phyloP scores from a whole-genome alignment of 1,140 invertebrate species.

The Pissodes strobi region DNA sequence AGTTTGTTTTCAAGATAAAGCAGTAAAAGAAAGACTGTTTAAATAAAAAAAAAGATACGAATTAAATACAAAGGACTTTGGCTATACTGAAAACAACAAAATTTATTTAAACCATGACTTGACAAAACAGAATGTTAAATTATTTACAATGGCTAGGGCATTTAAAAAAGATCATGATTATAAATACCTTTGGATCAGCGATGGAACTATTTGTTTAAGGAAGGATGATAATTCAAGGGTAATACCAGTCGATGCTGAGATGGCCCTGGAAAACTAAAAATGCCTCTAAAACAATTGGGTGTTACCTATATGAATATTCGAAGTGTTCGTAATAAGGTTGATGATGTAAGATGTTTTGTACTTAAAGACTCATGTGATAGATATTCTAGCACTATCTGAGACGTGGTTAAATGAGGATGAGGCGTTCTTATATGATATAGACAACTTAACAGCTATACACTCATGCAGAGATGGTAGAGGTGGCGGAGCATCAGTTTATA shows the following conservation, averaged over 20 bases:
- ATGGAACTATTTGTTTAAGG: not conserved
- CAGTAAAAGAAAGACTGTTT: no score
- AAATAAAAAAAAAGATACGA: no score
- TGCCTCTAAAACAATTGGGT: not conserved
- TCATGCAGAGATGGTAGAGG: constrained; percentile 11
- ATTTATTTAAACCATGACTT: not conserved
- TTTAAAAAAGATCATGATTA: not conserved
- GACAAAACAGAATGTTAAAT: not conserved
- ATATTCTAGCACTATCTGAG: constrained; percentile 12
- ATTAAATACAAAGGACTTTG: no score
- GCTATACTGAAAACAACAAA: no score
- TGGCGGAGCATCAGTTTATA: constrained; percentile 14
- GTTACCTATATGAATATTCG: constrained; percentile 2
- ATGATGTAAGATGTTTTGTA: not conserved
- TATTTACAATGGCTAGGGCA: not conserved
- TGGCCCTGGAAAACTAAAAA: not conserved
- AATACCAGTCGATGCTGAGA: not conserved
- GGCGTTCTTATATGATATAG: not conserved
- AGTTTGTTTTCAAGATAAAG: no score
- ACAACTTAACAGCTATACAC: constrained; percentile 4
- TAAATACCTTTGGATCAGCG: not conserved
- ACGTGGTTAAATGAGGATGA: constrained; percentile 14
- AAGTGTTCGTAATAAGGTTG: constrained; percentile 4
- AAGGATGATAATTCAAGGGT: constrained; percentile 2
- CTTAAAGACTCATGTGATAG: not conserved